phyloP scores from a whole-genome alignment of 2,113 vertebrate genomes.

The Megaceryle maxima region DNA sequence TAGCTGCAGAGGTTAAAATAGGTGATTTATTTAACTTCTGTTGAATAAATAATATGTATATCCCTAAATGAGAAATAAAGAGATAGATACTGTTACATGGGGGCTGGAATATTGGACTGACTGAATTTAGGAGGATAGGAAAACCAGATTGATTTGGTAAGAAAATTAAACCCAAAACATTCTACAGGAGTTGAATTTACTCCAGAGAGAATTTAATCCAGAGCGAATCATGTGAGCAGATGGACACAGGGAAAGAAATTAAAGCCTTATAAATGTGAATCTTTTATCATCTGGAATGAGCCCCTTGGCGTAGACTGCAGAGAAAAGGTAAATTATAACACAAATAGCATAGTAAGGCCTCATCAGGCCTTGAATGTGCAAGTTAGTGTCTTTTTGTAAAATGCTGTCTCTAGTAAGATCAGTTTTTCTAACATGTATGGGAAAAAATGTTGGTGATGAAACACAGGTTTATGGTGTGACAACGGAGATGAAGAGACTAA shows the following conservation, averaged over 20 bases:
- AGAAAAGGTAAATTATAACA: not conserved
- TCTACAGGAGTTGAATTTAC: not conserved
- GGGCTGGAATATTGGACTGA: not conserved
- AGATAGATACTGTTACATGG: too few relatives aligned
- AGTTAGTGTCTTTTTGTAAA: not conserved
- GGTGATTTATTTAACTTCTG: not conserved
- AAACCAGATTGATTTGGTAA: not conserved
- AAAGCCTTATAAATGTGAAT: not conserved
- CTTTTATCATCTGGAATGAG: not conserved
- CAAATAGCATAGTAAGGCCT: not conserved
- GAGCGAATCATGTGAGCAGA: not conserved
- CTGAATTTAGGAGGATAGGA: not conserved
- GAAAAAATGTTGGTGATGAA: not conserved
- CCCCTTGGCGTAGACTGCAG: not conserved
- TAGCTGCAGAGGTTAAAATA: not conserved
- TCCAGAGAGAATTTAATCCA: not conserved
- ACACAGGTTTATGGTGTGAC: rapidly evolving
- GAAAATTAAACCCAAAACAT: not conserved
- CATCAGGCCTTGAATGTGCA: not conserved
- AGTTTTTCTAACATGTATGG: not conserved
- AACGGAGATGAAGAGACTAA: not conserved
- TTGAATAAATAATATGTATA: not conserved
- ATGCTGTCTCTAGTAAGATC: not conserved
- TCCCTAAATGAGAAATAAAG: not conserved
- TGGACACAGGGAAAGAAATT: not conserved